Percentiles rank a stretch among this genome's conserved stretches.
These are phyloP conservation scores for Anas bahamensis DNA, from an alignment of 2,797 vertebrate genomes.

Conservation along the genomic window DNA sequence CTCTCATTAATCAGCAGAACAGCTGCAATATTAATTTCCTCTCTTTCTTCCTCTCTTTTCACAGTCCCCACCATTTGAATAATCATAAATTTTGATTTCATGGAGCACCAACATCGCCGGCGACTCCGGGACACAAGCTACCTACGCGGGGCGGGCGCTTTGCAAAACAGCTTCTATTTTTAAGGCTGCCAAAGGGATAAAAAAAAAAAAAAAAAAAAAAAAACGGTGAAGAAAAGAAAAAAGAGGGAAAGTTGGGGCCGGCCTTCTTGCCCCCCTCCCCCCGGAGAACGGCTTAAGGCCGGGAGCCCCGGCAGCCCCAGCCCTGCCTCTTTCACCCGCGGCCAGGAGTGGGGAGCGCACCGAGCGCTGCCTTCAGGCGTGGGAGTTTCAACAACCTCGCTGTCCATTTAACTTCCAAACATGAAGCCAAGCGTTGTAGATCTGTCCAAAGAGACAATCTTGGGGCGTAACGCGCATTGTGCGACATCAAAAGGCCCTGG, in stretches of 20 bases:
- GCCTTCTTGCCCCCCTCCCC: not conserved
- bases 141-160: conserved; percentile 62
- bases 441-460: conserved; percentile 84
- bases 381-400: conserved; percentile 79
- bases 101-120: conserved; percentile 75
- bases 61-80: conserved; percentile 83
- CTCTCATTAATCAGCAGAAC: conserved; percentile 97
- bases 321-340: conserved; percentile 4
- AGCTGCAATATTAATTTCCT: conserved; percentile 96
- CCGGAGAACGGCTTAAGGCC: conserved; percentile 6
- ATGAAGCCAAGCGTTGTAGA: conserved; percentile 82
- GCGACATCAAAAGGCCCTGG: conserved; percentile 79
- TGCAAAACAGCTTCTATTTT: conserved; percentile 64
- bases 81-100: conserved; percentile 85
- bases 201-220: not conserved
- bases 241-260: conserved; percentile 16
- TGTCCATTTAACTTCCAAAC: conserved; percentile 80
- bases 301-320: not conserved
- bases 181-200: conserved; percentile 16
- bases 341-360: conserved; percentile 40
- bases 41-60: conserved; percentile 91
- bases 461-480: conserved; percentile 80
- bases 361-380: conserved; percentile 59
- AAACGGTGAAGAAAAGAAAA: conserved; percentile 6
- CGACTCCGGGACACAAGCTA: conserved; percentile 61